Evolutionary conservation across 2,888 invertebrate species (phyloP).

Genomic region (Thymelicus sylvestris): DNA sequence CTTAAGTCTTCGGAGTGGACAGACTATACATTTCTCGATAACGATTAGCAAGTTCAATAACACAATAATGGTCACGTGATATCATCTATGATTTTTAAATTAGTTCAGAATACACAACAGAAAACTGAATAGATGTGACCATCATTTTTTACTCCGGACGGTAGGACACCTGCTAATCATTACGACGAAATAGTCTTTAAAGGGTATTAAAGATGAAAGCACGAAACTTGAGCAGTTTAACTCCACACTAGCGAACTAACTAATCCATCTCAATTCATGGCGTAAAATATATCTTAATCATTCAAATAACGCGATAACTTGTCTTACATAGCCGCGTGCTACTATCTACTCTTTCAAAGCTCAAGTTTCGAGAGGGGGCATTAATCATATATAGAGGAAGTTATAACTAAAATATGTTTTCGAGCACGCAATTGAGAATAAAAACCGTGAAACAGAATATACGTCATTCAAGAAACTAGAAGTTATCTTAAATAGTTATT

Average conservation of each 20-base stretch:
- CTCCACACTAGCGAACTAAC: neutral
- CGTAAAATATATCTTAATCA: neutral
- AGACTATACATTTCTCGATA: conserved; percentile 5
- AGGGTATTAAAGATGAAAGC: conserved; percentile 1
- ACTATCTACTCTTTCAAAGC: neutral
- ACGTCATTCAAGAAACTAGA: too few relatives aligned
- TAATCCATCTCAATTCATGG: neutral
- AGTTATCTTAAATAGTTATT: neutral
- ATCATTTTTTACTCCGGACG: neutral
- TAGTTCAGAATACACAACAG: neutral
- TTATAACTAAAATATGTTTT: neutral
- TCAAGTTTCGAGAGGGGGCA: conserved; percentile 5
- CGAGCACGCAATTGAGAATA: conserved; percentile 3
- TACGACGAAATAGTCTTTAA: conserved; percentile 3
- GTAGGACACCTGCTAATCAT: neutral
- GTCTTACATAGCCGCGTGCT: neutral
- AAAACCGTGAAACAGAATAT: neutral
- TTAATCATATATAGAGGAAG: neutral
- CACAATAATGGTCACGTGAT: neutral
- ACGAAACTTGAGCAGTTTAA: conserved; percentile 10
- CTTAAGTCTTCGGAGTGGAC: conserved; percentile 13
- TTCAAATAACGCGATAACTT: neutral
- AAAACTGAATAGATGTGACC: neutral
- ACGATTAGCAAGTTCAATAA: conserved; percentile 5
- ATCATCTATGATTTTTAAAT: neutral